Evolutionary conservation across 2,888 invertebrate species (phyloP).

Genomic region (Drosophila pseudotakahashii): DNA sequence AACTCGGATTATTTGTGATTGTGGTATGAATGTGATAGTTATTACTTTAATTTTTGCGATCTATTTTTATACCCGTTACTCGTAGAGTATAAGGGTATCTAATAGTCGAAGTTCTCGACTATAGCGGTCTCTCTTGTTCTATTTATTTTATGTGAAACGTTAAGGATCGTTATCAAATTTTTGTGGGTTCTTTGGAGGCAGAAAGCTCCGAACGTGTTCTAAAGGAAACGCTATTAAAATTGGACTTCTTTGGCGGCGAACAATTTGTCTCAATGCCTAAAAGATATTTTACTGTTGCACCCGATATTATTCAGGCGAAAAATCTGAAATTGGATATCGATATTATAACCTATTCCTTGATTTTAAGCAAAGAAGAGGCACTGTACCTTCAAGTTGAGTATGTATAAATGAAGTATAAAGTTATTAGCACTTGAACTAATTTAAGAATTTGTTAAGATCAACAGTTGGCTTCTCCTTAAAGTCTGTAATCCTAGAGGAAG

Average conservation of each 20-base stretch:
- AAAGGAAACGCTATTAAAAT: conserved; percentile 62
- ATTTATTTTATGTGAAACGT: neutral
- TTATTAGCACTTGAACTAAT: neutral
- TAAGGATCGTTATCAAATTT: conserved; percentile 83
- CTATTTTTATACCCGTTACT: too few species aligned
- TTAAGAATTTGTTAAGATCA: conserved; percentile 53
- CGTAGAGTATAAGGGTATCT: too few species aligned
- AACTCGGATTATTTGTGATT: conserved; percentile 60
- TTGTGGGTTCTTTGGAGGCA: conserved; percentile 73
- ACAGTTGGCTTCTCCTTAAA: conserved; percentile 63
- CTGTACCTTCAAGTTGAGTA: conserved; percentile 67
- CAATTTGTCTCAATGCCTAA: conserved; percentile 81
- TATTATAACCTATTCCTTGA: conserved; percentile 63
- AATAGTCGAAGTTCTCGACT: too few species aligned
- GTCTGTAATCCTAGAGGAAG: conserved; percentile 61
- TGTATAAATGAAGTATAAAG: neutral
- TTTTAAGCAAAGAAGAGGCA: conserved; percentile 68
- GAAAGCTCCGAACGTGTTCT: conserved; percentile 40
- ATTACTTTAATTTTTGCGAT: neutral
- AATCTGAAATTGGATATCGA: conserved; percentile 67
- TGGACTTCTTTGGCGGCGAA: conserved; percentile 80
- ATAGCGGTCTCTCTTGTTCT: too few species aligned
- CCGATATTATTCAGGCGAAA: conserved; percentile 60
- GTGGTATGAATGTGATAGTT: conserved; percentile 39
- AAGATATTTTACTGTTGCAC: conserved; percentile 58